Base-by-base conservation (phyloP, 2,113 vertebrate genomes). In the Columba janthina region DNA sequence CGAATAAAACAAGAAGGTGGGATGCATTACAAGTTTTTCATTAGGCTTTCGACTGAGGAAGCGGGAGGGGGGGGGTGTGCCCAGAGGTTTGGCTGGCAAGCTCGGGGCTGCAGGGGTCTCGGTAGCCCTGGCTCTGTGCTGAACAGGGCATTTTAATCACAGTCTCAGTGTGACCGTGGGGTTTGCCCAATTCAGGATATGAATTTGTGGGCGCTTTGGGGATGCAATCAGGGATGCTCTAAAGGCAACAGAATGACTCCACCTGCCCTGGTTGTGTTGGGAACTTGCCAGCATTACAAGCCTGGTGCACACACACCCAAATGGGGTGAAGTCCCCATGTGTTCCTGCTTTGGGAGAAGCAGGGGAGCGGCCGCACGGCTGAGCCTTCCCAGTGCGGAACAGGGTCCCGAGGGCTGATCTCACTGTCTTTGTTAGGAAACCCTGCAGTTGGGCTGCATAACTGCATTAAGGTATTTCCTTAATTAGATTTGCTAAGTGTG, bases 381-480 rank as follows among this genome's bases (percentile, higher is more conserved):
- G 40, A 50, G n/a, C 60, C 26, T 57, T 18, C 25, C 69, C 3
- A 3, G 70, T 3, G 40, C 51, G 31, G 42, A 20, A 10, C 24
- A 13, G 3, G 26, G 64, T 24, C 31, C 42, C 4, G 6, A 15
- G 78, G 51, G 48, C 28, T 72, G 83, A 75, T 67, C 72, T 72
- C 76, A 24, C 0, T 0, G 21, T 32, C 54, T 61, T 48, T 0
- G 0, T 56, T 54, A 5, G 24, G 81, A 81, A 91, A n/a, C 56
- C 46, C 72, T 61, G 80, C 38, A 5, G 38, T 20, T 11, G 6
- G 80, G 60, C 64, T 40, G 83, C 18, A 0, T 91, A 92, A 89
- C 73, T 14, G 8, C 91, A 81, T 96, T 93, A 87, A 90, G 84
- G 87, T 93, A 87, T 96, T 91, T 96, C 80, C 89, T 91, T 89